phyloP scores from a whole-genome alignment of 1,140 invertebrate species.

The Trachelipus rathkii region DNA sequence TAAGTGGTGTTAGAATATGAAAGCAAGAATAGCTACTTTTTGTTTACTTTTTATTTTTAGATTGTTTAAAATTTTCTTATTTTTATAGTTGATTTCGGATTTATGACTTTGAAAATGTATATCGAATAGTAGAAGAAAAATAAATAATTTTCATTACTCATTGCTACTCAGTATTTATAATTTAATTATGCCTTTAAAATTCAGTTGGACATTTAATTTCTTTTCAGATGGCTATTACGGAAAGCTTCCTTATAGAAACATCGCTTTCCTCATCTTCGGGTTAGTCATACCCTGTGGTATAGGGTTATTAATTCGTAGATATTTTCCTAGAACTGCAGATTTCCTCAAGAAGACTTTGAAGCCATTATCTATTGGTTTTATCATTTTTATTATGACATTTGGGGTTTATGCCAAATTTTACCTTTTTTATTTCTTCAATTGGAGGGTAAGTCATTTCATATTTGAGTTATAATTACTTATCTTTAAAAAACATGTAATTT shows the following conservation, averaged over 20 bases:
- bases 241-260: conserved; percentile 71
- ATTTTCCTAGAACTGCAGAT: conserved; percentile 48
- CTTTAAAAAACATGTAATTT: too few species aligned
- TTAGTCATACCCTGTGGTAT: conserved; percentile 73
- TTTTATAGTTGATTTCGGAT: too few species aligned
- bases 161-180: too few species aligned
- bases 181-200: too few species aligned
- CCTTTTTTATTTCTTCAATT: conserved; percentile 78
- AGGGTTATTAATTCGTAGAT: conserved; percentile 50
- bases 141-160: too few species aligned
- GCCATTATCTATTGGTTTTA: conserved; percentile 74
- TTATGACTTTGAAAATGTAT: too few species aligned
- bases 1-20: too few species aligned
- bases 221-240: conserved; percentile 32
- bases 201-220: not conserved
- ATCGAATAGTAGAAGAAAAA: too few species aligned
- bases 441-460: conserved; percentile 56
- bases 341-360: conserved; percentile 75
- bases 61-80: too few species aligned
- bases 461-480: too few species aligned
- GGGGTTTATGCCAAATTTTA: conserved; percentile 86
- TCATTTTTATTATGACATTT: conserved; percentile 79
- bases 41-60: too few species aligned
- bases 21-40: too few species aligned
- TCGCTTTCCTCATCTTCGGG: conserved; percentile 67